These are phyloP conservation scores for Leptinotarsa undecemlineata DNA, from an alignment of 1,140 invertebrate species.

Conservation along the genomic window DNA sequence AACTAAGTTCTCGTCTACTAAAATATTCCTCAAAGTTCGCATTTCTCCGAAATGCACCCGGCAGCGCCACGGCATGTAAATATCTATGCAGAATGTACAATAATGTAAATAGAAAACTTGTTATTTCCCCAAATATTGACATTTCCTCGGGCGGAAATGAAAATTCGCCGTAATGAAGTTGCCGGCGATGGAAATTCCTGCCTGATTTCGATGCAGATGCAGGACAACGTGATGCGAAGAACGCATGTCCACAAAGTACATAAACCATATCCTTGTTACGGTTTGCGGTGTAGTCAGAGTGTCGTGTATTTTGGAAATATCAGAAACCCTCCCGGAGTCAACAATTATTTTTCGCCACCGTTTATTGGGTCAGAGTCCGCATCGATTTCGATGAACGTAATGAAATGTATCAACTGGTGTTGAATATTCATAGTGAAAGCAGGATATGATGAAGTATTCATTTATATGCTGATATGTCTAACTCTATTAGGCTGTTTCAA, in stretches of 20 bases:
- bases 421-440: too few species aligned
- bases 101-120: not conserved
- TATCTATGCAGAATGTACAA: constrained; percentile 1
- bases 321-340: not conserved
- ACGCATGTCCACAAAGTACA: constrained; percentile 12
- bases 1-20: not conserved
- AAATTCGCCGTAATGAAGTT: constrained; percentile 9
- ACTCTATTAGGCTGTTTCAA: too few species aligned
- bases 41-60: too few species aligned
- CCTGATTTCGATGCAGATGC: not conserved
- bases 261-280: constrained; percentile 7
- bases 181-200: constrained; percentile 6
- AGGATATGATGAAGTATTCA: too few species aligned
- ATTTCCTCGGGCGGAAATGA: constrained; percentile 12
- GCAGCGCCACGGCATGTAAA: not conserved
- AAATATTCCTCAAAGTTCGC: too few species aligned
- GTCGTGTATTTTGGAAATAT: not conserved
- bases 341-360: not conserved
- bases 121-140: constrained; percentile 15
- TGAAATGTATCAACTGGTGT: too few species aligned
- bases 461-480: too few species aligned
- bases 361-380: too few species aligned
- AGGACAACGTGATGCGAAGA: not conserved
- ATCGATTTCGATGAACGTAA: too few species aligned
- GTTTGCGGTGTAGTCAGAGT: not conserved